Conservation (phyloP, 2,113 vertebrate genomes). For the Cepphus grylle region DNA sequence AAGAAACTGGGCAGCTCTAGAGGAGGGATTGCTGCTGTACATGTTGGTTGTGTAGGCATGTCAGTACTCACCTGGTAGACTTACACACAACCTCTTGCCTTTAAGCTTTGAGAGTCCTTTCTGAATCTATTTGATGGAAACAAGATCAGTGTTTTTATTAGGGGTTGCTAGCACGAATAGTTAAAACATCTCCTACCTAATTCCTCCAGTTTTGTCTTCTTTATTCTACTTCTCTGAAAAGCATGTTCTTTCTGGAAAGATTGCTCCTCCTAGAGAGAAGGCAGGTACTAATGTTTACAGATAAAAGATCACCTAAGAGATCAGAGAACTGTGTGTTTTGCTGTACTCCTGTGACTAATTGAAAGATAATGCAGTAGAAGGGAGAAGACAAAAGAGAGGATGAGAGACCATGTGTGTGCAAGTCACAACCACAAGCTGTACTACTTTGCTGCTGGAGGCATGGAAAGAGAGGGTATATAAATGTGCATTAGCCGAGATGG, state of each 20-base stretch:
- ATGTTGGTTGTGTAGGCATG: not conserved
- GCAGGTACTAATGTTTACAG: not conserved
- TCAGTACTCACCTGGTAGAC: not conserved
- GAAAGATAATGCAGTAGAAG: not conserved
- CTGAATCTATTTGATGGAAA: not conserved
- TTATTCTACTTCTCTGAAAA: not conserved
- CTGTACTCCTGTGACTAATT: not conserved
- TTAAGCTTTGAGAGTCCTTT: not conserved
- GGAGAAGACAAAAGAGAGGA: not conserved
- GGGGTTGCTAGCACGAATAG: not conserved
- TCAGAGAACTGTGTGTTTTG: not conserved
- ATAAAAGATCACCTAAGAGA: not conserved
- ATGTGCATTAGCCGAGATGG: not conserved
- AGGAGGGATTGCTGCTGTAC: not conserved
- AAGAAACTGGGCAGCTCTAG: not conserved
- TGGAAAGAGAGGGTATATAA: not conserved
- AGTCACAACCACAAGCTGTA: not conserved
- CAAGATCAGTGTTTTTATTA: not conserved
- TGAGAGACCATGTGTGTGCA: not conserved
- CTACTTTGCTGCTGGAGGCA: fast-evolving
- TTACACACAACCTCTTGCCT: not conserved
- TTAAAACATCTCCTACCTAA: not conserved
- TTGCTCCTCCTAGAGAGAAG: not conserved
- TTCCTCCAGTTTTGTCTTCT: not conserved
- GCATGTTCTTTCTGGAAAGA: not conserved